A percentile compares a stretch with the other conserved stretches of the same genome.
These are phyloP conservation scores for Salvelinus fontinalis DNA, from an alignment of 2,113 vertebrate genomes.

Conservation along the genomic window DNA sequence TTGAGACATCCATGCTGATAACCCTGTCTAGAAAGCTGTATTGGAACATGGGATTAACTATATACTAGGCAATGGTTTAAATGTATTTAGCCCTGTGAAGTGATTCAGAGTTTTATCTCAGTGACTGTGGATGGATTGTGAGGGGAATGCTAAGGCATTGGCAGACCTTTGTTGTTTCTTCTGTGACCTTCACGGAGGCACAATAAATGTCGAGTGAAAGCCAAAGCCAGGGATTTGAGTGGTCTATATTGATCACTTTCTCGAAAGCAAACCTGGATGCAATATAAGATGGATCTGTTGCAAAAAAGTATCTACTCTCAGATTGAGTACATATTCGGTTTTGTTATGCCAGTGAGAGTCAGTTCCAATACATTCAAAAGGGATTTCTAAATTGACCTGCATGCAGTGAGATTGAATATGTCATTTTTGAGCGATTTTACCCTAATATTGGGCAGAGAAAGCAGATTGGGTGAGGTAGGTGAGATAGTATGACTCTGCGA, in stretches of 20 bases:
- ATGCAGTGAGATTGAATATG: neutral
- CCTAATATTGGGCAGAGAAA: neutral
- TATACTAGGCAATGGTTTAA: slow-evolving; percentile 40
- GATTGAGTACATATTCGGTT: neutral
- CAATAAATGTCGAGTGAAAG: slow-evolving; percentile 44
- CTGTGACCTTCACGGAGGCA: slow-evolving; percentile 63
- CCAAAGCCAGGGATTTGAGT: slow-evolving; percentile 48
- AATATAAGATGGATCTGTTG: slow-evolving; percentile 14
- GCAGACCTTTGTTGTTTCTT: slow-evolving; percentile 19
- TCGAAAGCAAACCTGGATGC: slow-evolving; percentile 39
- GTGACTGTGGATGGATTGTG: slow-evolving; percentile 3
- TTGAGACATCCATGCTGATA: slow-evolving; percentile 42
- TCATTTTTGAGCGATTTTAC: neutral
- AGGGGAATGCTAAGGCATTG: slow-evolving; percentile 43
- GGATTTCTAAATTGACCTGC: neutral
- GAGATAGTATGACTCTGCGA: too few species aligned
- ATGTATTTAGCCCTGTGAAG: slow-evolving; percentile 36
- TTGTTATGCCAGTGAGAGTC: neutral
- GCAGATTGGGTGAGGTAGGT: neutral
- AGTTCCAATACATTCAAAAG: neutral
- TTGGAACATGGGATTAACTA: slow-evolving; percentile 54
- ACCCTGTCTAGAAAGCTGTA: slow-evolving; percentile 35
- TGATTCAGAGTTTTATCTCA: slow-evolving; percentile 32
- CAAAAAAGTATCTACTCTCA: neutral
- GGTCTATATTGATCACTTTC: slow-evolving; percentile 57